These are phyloP conservation scores for Scaptomyza caliginosa DNA, from an alignment of 2,888 invertebrate species.

Conservation along the genomic window DNA sequence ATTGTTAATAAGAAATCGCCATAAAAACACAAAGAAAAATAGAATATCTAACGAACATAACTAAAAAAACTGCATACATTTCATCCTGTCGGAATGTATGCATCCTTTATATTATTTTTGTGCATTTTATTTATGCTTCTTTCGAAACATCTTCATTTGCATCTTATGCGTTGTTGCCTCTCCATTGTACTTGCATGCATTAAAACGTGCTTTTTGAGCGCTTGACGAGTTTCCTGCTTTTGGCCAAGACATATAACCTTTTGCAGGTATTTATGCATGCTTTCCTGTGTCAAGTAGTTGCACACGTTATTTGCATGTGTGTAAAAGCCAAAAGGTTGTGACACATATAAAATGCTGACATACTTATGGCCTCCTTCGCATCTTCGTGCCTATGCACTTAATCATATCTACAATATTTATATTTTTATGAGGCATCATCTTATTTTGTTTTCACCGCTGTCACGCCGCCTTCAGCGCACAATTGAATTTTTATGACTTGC, in stretches of 20 bases:
- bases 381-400: neutral
- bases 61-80: neutral
- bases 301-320: constrained; percentile 57
- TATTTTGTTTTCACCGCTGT: constrained; percentile 10
- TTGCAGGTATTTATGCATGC: constrained; percentile 35
- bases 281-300: constrained; percentile 32
- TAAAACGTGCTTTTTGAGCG: constrained; percentile 35
- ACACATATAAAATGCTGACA: constrained; percentile 41
- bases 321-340: constrained; percentile 57
- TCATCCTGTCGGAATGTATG: neutral
- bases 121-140: constrained; percentile 18
- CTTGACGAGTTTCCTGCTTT: constrained; percentile 23
- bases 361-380: constrained; percentile 28
- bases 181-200: constrained; percentile 26
- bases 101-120: neutral
- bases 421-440: constrained; percentile 5
- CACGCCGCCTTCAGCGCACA: constrained; percentile 48
- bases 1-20: no score
- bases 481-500: constrained; percentile 70
- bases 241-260: constrained; percentile 36
- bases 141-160: constrained; percentile 19
- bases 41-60: no score
- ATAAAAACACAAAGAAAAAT: no score
- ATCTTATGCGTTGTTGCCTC: constrained; percentile 15
- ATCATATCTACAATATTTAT: constrained; percentile 50